Evolutionary conservation across 2,797 vertebrate genomes (phyloP), one percentile per base, ranked within the genome.

Genomic region (Carapus acus): DNA sequence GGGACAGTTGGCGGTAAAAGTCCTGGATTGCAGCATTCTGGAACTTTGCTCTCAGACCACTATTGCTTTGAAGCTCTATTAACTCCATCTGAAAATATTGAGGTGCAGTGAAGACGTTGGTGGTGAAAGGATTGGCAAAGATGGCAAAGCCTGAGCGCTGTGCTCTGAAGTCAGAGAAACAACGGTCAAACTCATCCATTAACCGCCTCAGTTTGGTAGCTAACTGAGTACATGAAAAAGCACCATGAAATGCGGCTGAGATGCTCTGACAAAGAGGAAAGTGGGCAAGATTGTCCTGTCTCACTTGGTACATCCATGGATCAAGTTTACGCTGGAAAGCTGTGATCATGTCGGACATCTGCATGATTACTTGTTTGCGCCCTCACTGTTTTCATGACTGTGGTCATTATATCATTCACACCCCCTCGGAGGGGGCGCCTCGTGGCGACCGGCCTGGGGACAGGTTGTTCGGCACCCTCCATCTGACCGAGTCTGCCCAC

Each of bases 251-350:
- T 49, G 56, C 57, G 39, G 47, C 34, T 7, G 51, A 63, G 2
- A 63, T 57, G 29, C 40, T 70, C 22, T 67, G 60, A 64, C 60
- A 67, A 23, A 62, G 56, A 67, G 60, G 16, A 64, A 69, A 64
- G 49, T 64, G 48, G 37, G 7, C 42, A 42, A 67, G 55, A 47
- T 43, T 54, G 13, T 61, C 42, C 42, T 58, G 51, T 65, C 62
- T 1, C 24, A 67, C n/a, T 27, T 64, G 54, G 3, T 0, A 65
- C 54, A 2, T 58, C 61, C 55, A 66, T n/a, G 58, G 11, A 20
- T 55, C 8, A 0, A 48, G 19, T 73, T 73, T 69, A 16, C 1
- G 41, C 55, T 63, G 62, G 19, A 70, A 60, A 61, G 41, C 18
- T 3, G 46, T 67, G 50, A 66, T 59, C 43, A 0, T 29, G 21